Evolutionary conservation across 2,888 invertebrate genomes (phyloP), one percentile per base, ranked within the genome.

Genomic region (Tetranychus truncatus): DNA sequence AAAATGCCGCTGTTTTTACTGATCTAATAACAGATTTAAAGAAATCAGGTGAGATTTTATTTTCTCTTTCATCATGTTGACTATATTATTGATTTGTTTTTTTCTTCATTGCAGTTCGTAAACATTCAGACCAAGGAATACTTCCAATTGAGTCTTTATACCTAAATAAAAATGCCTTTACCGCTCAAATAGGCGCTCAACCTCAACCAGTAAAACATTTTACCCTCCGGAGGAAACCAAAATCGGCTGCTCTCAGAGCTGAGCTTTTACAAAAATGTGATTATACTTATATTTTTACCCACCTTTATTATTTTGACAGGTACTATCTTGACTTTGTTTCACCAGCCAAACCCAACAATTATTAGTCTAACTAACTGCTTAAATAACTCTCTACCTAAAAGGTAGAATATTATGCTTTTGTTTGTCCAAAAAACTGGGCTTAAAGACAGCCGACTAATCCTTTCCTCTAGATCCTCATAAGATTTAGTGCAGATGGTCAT

Each of bases 61-160:
- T 95, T 81, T 71, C 18, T 71, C 11, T 71, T 11, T 71, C 4
- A 24, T 71, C n/a, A 71, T 34, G 24, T 15, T 55, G 6, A 55
- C 9, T 55, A 55, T 55, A 34, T 34, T 34, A 34, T 34, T 34
- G 34, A 34, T 34, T 34, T 46, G 20, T 71, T 73, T 21, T n/a
- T 67, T 72, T 45, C 24, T 20, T 15, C 55, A 44, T 77, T 78
- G 66, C 45, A 80, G 80, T 79, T 24, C 88, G 88, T 75, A 91
- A 91, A 82, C 91, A 91, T 82, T 88, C 89, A 76, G 93, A 93
- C 80, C 79, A 82, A 69, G 89, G 89, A 79, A 89, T 95, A 87
- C 84, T 95, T 80, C 96, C 96, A 4, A 86, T 95, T 82, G 96
- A 97, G 85, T 95, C 95, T 85, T 91, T 93, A 82, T 96, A 95